Base-by-base conservation (phyloP, 2,113 vertebrate species). In the Cranoglanis bouderius region DNA sequence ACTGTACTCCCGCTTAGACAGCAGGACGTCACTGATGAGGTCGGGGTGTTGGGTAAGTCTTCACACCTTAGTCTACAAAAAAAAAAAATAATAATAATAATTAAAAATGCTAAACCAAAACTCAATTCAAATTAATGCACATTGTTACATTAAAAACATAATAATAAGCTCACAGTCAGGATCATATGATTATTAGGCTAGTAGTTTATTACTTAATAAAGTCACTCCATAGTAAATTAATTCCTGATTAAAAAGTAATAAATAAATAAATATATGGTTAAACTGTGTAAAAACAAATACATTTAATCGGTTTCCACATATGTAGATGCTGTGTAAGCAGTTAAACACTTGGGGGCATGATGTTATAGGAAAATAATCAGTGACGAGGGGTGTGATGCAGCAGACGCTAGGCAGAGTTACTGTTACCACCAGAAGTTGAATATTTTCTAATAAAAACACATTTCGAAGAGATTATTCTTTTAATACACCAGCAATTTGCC, bases 1-100 rank as follows among this genome's bases (percentile, higher is more conserved):
- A 88, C 87, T 84, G 72, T 35, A 59, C 63, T 51, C 21, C 19
- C 3, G 6, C 24, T 85, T 86, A 65, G 55, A 63, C 57, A 63
- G 49, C 21, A 85, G 29, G 51, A 7, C 1, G 53, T 55, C 65
- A 40, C 70, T 72, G 70, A 38, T 2, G 40, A 43, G 74, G 9
- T 77, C 9, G 5, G 74, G 38, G 10, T 55, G 16, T 4, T 49
- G 78, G 78, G n/a, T 18, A 81, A 81, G 51, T 19, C 40, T 77
- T 77, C 29, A 51, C 46, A 32, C 4, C 26, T 51, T n/a, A 2
- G 18, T 24, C 70, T 72, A 19, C 1, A n/a, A 26, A 65, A 63
- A 61, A 8, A 1, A n/a, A 29, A 65, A 13, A 29, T 0, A 24
- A 40, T n/a, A n/a, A n/a, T n/a, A n/a, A n/a, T n/a, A n/a, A n/a